Base-by-base conservation (phyloP, 2,797 vertebrate species). In the Alcedo atthis region DNA sequence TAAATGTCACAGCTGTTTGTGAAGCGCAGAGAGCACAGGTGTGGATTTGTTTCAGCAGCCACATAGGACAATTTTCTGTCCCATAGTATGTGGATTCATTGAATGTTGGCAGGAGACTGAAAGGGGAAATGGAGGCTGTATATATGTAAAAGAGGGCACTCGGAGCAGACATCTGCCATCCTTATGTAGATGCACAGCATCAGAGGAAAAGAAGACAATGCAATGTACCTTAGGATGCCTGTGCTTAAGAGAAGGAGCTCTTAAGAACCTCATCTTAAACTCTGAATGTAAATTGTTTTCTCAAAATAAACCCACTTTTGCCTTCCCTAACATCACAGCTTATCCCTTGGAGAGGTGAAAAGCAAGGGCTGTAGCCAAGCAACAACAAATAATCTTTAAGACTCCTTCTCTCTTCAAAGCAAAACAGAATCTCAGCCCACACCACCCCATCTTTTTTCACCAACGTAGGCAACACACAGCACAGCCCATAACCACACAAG, bases 311-410 rank as follows among this genome's bases (percentile, higher is more conserved):
- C 0, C 5, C 16, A 49, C 22, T 64, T 94, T 85, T 87, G 32
- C 81, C 74, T 70, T 77, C 13, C 9, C 16, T 76, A 57, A 9
- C 30, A 68, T 57, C n/a, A 40, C 51, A 84, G 9, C 15, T 85
- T 76, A n/a, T 37, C 45, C 69, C 49, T 43, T 7, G 20, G 61
- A 88, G 87, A 73, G 42, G 49, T 77, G 74, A 83, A 91, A 85
- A 84, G n/a, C 70, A 79, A 92, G 64, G 48, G 32, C 74, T 87
- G 92, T 92, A 95, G 85, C 87, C 77, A 96, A 86, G 92, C 91
- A 94, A 94, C 89, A 84, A 20, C 12, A 84, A 24, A n/a, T 17
- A 63, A 76, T 76, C 69, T 85, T 75, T 22, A 78, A 55, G 85
- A 51, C 17, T 85, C 59, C n/a, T 73, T 20, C 61, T 55, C 22